Evolutionary conservation across 2,113 vertebrate species (phyloP), one percentile per base, ranked within the genome.

Genomic region (Sisor rabdophorus): DNA sequence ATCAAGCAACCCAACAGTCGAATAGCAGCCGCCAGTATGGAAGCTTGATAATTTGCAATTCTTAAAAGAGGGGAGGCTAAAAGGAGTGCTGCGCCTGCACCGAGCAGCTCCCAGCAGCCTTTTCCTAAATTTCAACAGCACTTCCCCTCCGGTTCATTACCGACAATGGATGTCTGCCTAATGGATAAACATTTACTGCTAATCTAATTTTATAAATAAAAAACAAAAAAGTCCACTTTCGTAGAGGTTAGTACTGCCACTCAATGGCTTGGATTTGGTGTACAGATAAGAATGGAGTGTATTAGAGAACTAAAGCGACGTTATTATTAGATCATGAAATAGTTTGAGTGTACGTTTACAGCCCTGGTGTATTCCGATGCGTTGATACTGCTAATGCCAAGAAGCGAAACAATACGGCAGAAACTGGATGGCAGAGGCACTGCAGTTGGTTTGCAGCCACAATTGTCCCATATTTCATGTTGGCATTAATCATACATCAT

Each of bases 1-100:
- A 95, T 95, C 93, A 93, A 74, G 91, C 79, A 90, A 93, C 95
- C 92, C 92, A 95, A 95, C 95, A 93, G 94, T 93, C 88, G 93
- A 96, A 94, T 94, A 94, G 92, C 93, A 91, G 92, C 85, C 92
- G 91, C 91, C 93, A 91, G 90, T 93, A 90, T 91, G 75, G 92
- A 87, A 87, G 84, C 72, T 89, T 90, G 87, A 86, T 85, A 87
- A 93, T 93, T 93, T 92, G 68, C 84, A 88, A 85, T 86, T 84
- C 81, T 75, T 68, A 81, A 81, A 83, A 80, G 82, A 75, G 73
- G 83, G 70, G 77, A 85, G 87, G 89, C 85, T 87, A 86, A 86
- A 88, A 91, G 86, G 87, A 88, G 88, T 87, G 86, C 84, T 82
- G 84, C 82, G 83, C 85, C 84, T 89, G 88, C 89, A 69, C 82